These are phyloP conservation scores for Struthio camelus DNA, from an alignment of 2,113 vertebrate species.

Conservation along the genomic window DNA sequence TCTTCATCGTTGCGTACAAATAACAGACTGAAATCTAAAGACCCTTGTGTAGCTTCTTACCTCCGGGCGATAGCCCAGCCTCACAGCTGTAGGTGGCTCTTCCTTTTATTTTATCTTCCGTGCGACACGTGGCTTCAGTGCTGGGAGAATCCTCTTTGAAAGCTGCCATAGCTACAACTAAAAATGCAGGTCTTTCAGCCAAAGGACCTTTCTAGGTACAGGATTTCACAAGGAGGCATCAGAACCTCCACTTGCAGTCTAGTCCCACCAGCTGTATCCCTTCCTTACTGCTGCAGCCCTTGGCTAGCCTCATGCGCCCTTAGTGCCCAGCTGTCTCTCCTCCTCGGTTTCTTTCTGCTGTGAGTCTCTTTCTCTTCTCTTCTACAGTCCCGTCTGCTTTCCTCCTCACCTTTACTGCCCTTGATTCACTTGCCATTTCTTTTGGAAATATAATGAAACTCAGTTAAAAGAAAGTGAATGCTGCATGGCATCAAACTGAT, in stretches of 20 bases:
- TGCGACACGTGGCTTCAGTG: accelerated
- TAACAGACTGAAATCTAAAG: background rate
- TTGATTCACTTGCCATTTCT: accelerated
- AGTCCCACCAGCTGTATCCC: accelerated
- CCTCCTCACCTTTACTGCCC: background rate
- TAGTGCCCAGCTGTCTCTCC: background rate
- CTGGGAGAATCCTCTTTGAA: background rate
- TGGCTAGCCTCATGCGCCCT: accelerated
- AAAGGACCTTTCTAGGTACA: background rate
- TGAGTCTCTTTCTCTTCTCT: accelerated
- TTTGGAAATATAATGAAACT: background rate
- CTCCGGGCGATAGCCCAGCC: background rate
- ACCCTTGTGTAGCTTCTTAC: accelerated
- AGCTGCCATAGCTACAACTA: background rate
- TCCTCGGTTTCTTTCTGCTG: background rate
- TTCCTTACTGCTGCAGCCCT: background rate
- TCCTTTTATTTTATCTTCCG: background rate
- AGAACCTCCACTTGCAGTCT: background rate
- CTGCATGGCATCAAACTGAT: accelerated
- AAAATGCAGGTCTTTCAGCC: background rate
- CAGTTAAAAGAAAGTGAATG: background rate
- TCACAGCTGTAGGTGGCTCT: background rate
- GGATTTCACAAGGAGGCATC: background rate
- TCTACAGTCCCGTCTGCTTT: background rate
- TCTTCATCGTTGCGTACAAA: background rate